Evolutionary conservation across 2,888 invertebrate species (phyloP), one percentile per base, ranked within the genome.

Genomic region (Caenorhabditis sp.): DNA sequence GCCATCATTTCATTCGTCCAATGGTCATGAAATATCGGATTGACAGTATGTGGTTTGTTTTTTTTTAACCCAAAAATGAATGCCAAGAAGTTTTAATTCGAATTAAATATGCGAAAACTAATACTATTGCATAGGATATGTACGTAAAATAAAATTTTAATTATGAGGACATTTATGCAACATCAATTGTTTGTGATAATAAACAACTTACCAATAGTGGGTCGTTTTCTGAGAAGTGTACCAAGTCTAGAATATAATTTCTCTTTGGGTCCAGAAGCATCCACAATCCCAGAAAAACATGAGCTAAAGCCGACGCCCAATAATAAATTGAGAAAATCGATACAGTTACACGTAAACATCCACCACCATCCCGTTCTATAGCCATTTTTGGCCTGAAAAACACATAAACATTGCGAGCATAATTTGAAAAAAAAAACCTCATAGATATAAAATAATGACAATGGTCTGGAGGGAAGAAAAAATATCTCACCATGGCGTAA

Each of bases 171-270:
- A n/a, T n/a, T n/a, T n/a, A n/a, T n/a, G n/a, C n/a, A n/a, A n/a
- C n/a, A n/a, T n/a, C n/a, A n/a, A n/a, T n/a, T n/a, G n/a, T n/a
- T n/a, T n/a, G n/a, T n/a, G n/a, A 49, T 58, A 17, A 14, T 51
- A 62, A 54, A 58, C 10, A 12, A 62, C 69, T 68, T 24, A 81
- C 81, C 59, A 87, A 59, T 1, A 85, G 66, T 0, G 87, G 87
- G 49, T 84, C 83, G 66, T 83, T 81, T 63, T 85, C 86, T 6
- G 86, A 86, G 59, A 86, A 83, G 54, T 88, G 76, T 1, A 88
- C 84, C 14, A 88, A 64, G 50, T 86, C 82, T 19, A 87, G 74
- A 26, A 87, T 73, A 57, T 87, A 87, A 53, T 71, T 80, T 51
- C 83, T 60, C 50, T 80, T 79, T n/a, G 87, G 87, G 62, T 87